Conservation (phyloP, 2,113 vertebrate genomes). For the Balaeniceps rex region DNA sequence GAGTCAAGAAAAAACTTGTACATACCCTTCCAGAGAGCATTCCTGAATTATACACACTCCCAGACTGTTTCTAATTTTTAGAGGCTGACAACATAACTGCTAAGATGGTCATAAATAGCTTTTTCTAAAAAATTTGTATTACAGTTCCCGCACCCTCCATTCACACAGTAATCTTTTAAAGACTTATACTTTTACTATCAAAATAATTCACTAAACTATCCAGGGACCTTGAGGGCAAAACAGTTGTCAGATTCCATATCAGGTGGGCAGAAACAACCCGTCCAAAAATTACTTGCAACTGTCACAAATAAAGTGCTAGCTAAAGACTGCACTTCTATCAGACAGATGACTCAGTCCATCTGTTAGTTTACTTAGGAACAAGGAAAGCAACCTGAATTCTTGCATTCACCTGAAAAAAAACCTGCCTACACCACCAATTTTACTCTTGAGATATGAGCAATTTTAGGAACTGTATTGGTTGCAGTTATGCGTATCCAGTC, state of each 20-base stretch:
- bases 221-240: background rate
- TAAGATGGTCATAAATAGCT: constrained; percentile 33
- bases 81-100: constrained; percentile 31
- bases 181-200: background rate
- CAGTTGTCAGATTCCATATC: background rate
- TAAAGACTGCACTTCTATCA: constrained; percentile 37
- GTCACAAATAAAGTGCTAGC: constrained; percentile 21
- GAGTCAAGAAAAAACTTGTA: background rate
- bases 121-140: background rate
- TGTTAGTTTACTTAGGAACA: constrained; percentile 33
- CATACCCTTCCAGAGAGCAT: background rate
- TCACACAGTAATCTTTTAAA: background rate
- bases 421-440: background rate
- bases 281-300: constrained; percentile 37
- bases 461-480: constrained; percentile 1
- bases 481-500: background rate
- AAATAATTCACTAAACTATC: constrained; percentile 4
- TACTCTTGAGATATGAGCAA: background rate
- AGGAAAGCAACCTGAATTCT: constrained; percentile 45
- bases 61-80: constrained; percentile 28
- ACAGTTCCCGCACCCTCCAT: background rate
- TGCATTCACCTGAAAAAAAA: background rate
- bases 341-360: constrained; percentile 55
- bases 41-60: background rate
- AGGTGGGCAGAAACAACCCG: background rate